Percentiles rank a stretch among this genome's conserved stretches.
These are phyloP conservation scores for Mimas tiliae DNA, from an alignment of 2,888 invertebrate species.

Conservation along the genomic window DNA sequence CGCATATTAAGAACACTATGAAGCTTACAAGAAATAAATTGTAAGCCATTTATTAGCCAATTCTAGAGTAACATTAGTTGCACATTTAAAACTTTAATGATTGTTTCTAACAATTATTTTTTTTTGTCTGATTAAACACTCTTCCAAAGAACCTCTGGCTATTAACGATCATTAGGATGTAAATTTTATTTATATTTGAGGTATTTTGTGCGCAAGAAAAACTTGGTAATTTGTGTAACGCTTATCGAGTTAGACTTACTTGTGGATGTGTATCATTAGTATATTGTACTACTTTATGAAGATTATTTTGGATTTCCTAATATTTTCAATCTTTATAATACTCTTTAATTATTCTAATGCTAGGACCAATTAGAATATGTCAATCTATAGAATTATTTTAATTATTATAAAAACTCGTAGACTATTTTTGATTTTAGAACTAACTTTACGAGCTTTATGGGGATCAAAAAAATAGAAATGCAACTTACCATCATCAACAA, in stretches of 20 bases:
- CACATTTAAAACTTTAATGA: neutral
- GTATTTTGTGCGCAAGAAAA: neutral
- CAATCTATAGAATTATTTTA: no score
- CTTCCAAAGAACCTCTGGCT: neutral
- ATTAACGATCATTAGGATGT: constrained; percentile 11
- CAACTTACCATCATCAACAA: constrained; percentile 78
- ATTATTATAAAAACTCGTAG: no score
- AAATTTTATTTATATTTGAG: neutral
- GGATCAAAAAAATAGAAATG: constrained; percentile 7
- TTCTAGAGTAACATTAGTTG: constrained; percentile 10
- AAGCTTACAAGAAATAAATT: constrained; percentile 26
- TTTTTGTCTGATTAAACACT: constrained; percentile 13
- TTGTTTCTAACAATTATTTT: neutral
- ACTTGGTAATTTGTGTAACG: neutral
- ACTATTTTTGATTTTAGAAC: neutral
- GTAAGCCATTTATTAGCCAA: constrained; percentile 5
- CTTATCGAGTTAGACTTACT: neutral
- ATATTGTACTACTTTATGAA: no score
- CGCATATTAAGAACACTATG: constrained; percentile 27
- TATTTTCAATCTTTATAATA: no score
- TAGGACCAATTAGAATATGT: no score
- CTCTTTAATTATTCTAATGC: no score
- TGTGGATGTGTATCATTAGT: no score
- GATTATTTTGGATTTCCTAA: no score
- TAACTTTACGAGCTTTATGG: neutral